Evolutionary conservation across 2,797 vertebrate genomes (phyloP).

Genomic region (Anniella stebbinsi): DNA sequence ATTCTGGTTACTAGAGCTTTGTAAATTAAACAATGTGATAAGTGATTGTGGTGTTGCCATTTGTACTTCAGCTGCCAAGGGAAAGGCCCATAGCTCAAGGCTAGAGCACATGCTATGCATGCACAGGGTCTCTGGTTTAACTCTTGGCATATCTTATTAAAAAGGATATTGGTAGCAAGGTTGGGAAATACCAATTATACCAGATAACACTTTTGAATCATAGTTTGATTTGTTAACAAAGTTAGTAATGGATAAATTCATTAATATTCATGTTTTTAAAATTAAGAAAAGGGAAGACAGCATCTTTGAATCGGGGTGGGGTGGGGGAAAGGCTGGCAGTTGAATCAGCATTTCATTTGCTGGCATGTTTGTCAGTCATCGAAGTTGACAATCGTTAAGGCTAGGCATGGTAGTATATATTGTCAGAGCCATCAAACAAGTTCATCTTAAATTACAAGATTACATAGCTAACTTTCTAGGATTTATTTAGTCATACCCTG

Average conservation of each 20-base stretch:
- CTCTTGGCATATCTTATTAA: neutral
- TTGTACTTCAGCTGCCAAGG: constrained; percentile 18
- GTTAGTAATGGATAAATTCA: neutral
- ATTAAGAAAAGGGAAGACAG: neutral
- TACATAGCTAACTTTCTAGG: neutral
- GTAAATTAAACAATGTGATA: constrained; percentile 6
- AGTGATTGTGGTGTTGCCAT: constrained; percentile 10
- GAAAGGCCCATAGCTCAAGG: neutral
- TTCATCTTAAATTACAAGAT: too few species aligned
- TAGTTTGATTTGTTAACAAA: neutral
- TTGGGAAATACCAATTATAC: neutral
- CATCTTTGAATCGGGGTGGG: neutral
- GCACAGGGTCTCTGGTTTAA: neutral
- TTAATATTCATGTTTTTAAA: neutral
- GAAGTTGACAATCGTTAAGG: too few species aligned
- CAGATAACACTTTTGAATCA: neutral
- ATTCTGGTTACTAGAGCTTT: constrained; percentile 3
- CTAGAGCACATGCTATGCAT: neutral
- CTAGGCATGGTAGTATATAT: too few species aligned
- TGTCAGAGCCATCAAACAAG: too few species aligned
- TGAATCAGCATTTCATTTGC: neutral
- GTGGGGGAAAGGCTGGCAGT: neutral
- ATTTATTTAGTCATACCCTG: neutral
- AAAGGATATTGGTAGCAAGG: neutral
- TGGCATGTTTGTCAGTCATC: too few species aligned